Percentiles rank a stretch among this genome's conserved stretches.
These are phyloP conservation scores for Neostethus bicornis DNA, from an alignment of 2,797 vertebrate genomes.

Conservation along the genomic window DNA sequence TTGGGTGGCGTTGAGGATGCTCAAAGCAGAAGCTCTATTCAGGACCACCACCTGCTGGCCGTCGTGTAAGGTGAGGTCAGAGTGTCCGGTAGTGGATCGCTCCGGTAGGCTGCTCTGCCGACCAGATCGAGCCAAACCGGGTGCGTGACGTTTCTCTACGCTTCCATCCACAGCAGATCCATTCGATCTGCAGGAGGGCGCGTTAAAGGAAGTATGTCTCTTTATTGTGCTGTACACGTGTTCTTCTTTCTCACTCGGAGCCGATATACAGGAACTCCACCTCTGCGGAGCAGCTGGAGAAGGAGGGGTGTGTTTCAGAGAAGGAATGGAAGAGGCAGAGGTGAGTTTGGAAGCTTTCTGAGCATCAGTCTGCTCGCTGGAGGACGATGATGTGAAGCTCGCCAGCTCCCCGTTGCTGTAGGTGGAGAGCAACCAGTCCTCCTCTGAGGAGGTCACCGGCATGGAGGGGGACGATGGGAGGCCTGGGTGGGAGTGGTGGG, in stretches of 20 bases:
- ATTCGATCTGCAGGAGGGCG: slow-evolving; percentile 52
- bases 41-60: slow-evolving; percentile 91
- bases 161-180: slow-evolving; percentile 29
- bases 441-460: slow-evolving; percentile 73
- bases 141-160: slow-evolving; percentile 47
- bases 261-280: slow-evolving; percentile 85
- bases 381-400: slow-evolving; percentile 81
- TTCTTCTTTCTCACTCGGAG: slow-evolving; percentile 84
- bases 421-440: slow-evolving; percentile 90
- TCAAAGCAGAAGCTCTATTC: slow-evolving; percentile 82
- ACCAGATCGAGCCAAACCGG: slow-evolving; percentile 55
- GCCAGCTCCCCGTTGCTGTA: slow-evolving; percentile 91
- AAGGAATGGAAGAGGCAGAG: slow-evolving; percentile 84
- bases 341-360: slow-evolving; percentile 64
- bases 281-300: slow-evolving; percentile 81
- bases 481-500: slow-evolving; percentile 59
- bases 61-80: slow-evolving; percentile 91
- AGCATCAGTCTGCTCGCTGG: slow-evolving; percentile 64
- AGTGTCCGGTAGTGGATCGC: slow-evolving; percentile 71
- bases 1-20: slow-evolving; percentile 87
- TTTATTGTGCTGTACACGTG: slow-evolving; percentile 88
- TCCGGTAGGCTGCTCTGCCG: slow-evolving; percentile 83
- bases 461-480: slow-evolving; percentile 74
- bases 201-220: slow-evolving; percentile 79
- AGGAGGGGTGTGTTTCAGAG: slow-evolving; percentile 79